Percentiles rank a stretch among this genome's conserved stretches.
phyloP scores from a whole-genome alignment of 2,113 vertebrate species.

The Steatornis caripensis region DNA sequence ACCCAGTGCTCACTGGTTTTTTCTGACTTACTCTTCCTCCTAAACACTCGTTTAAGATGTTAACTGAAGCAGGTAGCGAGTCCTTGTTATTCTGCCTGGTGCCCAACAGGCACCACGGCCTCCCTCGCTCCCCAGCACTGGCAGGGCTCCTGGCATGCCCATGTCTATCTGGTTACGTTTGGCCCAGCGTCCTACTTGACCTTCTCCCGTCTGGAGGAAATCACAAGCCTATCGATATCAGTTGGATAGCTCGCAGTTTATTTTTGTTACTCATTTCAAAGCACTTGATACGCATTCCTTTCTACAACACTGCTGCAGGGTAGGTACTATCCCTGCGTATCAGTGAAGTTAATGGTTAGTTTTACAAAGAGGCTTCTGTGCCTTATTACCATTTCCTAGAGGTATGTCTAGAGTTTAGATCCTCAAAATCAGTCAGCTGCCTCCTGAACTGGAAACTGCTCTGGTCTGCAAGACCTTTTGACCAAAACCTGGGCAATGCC shows the following conservation, averaged over 20 bases:
- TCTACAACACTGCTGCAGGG: neutral
- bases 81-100: neutral
- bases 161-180: neutral
- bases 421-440: neutral
- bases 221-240: neutral
- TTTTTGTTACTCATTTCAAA: neutral
- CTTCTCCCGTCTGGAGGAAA: neutral
- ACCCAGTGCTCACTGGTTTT: neutral
- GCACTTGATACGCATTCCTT: neutral
- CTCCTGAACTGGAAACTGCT: neutral
- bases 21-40: neutral
- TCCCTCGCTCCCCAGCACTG: rapidly evolving
- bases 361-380: neutral
- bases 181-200: neutral
- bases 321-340: neutral
- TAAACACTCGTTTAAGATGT: neutral
- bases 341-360: neutral
- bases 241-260: neutral
- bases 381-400: neutral
- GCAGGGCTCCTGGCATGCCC: rapidly evolving
- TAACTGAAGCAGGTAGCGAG: neutral
- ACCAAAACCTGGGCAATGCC: neutral
- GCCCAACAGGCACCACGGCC: neutral
- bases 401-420: neutral
- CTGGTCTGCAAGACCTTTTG: neutral